These are phyloP conservation scores for Plotosus lineatus DNA, from an alignment of 2,113 vertebrate genomes.

Conservation along the genomic window DNA sequence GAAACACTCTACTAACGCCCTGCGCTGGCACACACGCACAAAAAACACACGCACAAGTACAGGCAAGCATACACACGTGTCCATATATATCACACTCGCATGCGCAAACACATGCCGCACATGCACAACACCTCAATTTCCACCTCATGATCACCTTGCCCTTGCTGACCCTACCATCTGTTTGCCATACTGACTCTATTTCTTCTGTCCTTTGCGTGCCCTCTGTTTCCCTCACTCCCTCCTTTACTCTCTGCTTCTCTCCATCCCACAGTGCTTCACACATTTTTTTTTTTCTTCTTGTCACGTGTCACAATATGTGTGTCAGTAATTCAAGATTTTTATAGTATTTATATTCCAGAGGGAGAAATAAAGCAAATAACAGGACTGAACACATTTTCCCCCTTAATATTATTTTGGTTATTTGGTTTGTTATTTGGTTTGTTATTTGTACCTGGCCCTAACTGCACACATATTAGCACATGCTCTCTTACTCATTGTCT, in stretches of 20 bases:
- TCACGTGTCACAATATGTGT: neutral
- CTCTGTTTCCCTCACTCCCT: conserved; percentile 27
- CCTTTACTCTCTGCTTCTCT: neutral
- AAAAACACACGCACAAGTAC: conserved; percentile 5
- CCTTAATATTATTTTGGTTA: too few relatives aligned
- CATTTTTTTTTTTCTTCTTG: neutral
- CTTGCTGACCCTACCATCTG: conserved; percentile 47
- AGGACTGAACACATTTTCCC: neutral
- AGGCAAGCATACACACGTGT: too few relatives aligned
- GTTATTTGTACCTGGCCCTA: neutral
- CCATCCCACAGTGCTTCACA: neutral
- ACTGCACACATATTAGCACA: neutral
- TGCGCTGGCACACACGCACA: neutral
- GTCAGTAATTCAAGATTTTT: neutral
- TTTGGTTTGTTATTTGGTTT: too few relatives aligned
- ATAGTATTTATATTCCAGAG: neutral
- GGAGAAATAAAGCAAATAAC: neutral
- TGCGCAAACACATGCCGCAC: too few relatives aligned
- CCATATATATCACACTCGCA: too few relatives aligned
- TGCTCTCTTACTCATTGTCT: neutral
- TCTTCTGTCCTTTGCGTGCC: conserved; percentile 40
- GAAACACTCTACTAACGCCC: neutral
- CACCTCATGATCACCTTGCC: conserved; percentile 42
- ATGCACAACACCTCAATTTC: conserved; percentile 17
- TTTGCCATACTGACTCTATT: conserved; percentile 48